phyloP scores from a whole-genome alignment of 2,888 invertebrate genomes.

The Apoda limacodes region DNA sequence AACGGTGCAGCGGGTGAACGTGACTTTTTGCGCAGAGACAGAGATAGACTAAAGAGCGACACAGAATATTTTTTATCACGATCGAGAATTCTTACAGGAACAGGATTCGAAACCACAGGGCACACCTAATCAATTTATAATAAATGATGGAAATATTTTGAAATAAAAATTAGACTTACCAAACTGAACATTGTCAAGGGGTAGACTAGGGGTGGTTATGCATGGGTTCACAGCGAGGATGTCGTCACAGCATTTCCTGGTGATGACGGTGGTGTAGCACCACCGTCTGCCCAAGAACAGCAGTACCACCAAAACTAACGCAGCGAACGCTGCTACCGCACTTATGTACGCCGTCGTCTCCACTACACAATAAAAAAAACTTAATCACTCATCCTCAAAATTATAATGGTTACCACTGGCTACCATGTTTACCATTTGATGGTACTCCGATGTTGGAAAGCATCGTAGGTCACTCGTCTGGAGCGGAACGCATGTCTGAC shows the following conservation, averaged over 20 bases:
- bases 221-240: slow-evolving; percentile 54
- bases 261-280: slow-evolving; percentile 51
- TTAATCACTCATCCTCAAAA: too few relatives aligned
- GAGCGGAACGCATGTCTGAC: too few relatives aligned
- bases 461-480: slow-evolving; percentile 35
- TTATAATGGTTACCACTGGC: too few relatives aligned
- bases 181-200: slow-evolving; percentile 54
- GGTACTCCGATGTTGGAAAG: slow-evolving; percentile 56
- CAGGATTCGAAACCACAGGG: too few relatives aligned
- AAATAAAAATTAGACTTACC: slow-evolving; percentile 34
- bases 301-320: slow-evolving; percentile 84
- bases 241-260: slow-evolving; percentile 53
- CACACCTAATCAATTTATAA: background rate
- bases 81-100: too few relatives aligned
- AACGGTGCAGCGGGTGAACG: too few relatives aligned
- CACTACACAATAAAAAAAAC: slow-evolving; percentile 66
- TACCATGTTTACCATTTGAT: slow-evolving; percentile 50
- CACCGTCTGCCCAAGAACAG: slow-evolving; percentile 87
- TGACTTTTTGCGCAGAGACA: too few relatives aligned
- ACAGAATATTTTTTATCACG: too few relatives aligned
- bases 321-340: slow-evolving; percentile 86
- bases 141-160: background rate
- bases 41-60: too few relatives aligned
- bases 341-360: slow-evolving; percentile 92
- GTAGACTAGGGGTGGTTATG: slow-evolving; percentile 40